Conservation (phyloP, 2,113 vertebrate genomes). For the Vombatus ursinus region DNA sequence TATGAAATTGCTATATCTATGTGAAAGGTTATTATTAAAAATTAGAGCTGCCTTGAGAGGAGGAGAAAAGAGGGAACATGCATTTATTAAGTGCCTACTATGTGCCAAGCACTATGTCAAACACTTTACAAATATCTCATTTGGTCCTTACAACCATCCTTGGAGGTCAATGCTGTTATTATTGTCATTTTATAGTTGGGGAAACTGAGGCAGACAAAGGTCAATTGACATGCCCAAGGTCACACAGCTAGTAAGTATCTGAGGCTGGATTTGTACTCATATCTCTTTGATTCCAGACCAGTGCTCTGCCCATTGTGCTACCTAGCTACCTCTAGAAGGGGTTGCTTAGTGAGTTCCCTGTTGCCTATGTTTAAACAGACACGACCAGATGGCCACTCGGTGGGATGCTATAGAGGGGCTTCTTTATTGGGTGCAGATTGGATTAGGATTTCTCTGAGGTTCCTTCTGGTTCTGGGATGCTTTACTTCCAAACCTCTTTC, state of each 20-base stretch:
- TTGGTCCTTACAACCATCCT: background rate
- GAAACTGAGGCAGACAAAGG: background rate
- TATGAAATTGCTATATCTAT: background rate
- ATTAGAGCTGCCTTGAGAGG: background rate
- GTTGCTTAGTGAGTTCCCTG: background rate
- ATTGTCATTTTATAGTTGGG: background rate
- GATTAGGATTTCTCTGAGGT: background rate
- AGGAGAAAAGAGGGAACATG: background rate
- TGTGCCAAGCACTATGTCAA: background rate
- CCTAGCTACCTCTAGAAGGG: background rate
- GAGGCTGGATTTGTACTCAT: background rate
- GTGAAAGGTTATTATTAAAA: background rate
- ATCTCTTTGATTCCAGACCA: background rate
- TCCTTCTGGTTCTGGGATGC: background rate
- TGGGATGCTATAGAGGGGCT: background rate
- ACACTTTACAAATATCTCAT: background rate
- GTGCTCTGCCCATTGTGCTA: background rate
- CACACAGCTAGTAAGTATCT: background rate
- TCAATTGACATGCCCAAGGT: background rate
- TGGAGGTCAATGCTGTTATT: background rate
- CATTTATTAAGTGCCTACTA: background rate
- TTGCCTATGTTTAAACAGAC: background rate
- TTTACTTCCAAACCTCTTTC: background rate
- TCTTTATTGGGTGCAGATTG: background rate
- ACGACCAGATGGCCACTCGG: background rate